Conservation (phyloP, 2,888 invertebrate genomes). For the Gandaritis pyraliata region DNA sequence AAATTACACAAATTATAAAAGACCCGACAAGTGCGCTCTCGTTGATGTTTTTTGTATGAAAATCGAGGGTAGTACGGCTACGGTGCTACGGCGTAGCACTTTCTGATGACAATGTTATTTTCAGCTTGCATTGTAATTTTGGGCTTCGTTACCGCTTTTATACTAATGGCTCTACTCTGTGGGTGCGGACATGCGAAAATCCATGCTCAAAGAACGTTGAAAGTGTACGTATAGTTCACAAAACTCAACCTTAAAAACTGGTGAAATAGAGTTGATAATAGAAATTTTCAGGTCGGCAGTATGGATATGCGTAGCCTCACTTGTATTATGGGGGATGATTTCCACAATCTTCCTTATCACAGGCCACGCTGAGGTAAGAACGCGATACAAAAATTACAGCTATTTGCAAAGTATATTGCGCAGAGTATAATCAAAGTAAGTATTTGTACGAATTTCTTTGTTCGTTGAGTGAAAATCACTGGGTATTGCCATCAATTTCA, state of each 20-base stretch:
- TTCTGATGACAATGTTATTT: constrained; percentile 44
- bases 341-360: constrained; percentile 84
- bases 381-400: constrained; percentile 9
- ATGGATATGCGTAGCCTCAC: constrained; percentile 83
- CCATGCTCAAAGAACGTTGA: constrained; percentile 71
- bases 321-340: constrained; percentile 85
- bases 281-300: constrained; percentile 76
- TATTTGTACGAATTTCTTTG: constrained; percentile 44
- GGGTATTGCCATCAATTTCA: constrained; percentile 49
- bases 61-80: constrained; percentile 28
- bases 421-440: constrained; percentile 32
- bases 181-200: constrained; percentile 72
- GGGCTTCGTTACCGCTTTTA: constrained; percentile 72
- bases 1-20: neutral
- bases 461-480: constrained; percentile 44
- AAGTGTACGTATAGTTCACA: constrained; percentile 63
- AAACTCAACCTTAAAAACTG: constrained; percentile 15
- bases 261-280: constrained; percentile 20
- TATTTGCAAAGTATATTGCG: constrained; percentile 14
- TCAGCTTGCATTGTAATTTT: constrained; percentile 70
- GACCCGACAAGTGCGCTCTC: constrained; percentile 9
- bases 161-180: constrained; percentile 80
- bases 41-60: constrained; percentile 39
- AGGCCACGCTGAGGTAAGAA: constrained; percentile 85
- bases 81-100: constrained; percentile 30